Conservation (phyloP, 1,140 invertebrate genomes). For the Bombyx mori region ASM3026992v2 NC_085118.1:1655501-1656000, state of each 20-base stretch:
- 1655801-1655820: slow-evolving; percentile 26
- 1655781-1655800: slow-evolving; percentile 9
- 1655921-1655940: slow-evolving; percentile 12
- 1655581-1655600: slow-evolving; percentile 7
- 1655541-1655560: slow-evolving; percentile 13
- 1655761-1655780: slow-evolving; percentile 12
- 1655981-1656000: slow-evolving; percentile 37
- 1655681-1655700: slow-evolving; percentile 44
- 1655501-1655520: slow-evolving; percentile 23
- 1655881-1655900: slow-evolving; percentile 3
- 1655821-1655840: slow-evolving; percentile 41
- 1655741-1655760: slow-evolving; percentile 40
- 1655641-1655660: slow-evolving; percentile 22
- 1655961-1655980: slow-evolving; percentile 17
- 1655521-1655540: slow-evolving; percentile 26
- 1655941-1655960: slow-evolving; percentile 21
- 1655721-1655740: slow-evolving; percentile 40
- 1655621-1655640: slow-evolving; percentile 50
- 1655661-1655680: slow-evolving; percentile 38
- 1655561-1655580: slow-evolving; percentile 11
- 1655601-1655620: slow-evolving; percentile 27
- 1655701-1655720: slow-evolving; percentile 21
- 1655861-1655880: slow-evolving; percentile 4
- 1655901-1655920: slow-evolving; percentile 8
- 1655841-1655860: slow-evolving; percentile 28